phyloP scores from a whole-genome alignment of 37 sponge, comb jelly and placozoan genomes.

The Cladorhizidae sp. region DNA sequence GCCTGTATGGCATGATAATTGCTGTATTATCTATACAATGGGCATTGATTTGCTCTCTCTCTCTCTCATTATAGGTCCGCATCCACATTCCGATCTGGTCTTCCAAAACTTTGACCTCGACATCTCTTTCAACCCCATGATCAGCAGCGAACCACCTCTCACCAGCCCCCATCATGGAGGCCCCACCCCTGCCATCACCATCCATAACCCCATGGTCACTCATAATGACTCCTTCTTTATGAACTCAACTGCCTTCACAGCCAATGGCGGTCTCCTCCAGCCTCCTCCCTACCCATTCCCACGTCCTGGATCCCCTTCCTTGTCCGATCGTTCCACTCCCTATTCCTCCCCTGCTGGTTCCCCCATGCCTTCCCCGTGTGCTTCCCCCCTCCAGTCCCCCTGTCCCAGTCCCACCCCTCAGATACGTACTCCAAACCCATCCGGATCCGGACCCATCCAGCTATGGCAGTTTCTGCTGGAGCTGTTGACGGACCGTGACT shows the following conservation, averaged over 20 bases:
- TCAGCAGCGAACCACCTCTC: conserved; percentile 12
- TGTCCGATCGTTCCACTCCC: conserved; percentile 49
- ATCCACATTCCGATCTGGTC: conserved; percentile 8
- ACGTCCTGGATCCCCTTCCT: conserved; percentile 17
- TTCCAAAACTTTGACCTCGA: conserved; percentile 34
- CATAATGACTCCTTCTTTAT: neutral
- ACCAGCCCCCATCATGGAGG: conserved; percentile 25
- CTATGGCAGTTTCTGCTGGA: conserved; percentile 98
- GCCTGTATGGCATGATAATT: no score
- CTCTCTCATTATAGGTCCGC: neutral
- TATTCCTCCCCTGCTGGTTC: conserved; percentile 53
- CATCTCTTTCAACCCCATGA: conserved; percentile 9
- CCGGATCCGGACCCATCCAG: conserved; percentile 85
- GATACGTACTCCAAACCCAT: conserved; percentile 16
- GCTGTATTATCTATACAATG: no score
- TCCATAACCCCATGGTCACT: conserved; percentile 23
- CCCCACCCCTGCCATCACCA: conserved; percentile 41
- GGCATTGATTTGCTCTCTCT: neutral
- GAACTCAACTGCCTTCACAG: neutral
- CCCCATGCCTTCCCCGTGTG: conserved; percentile 56
- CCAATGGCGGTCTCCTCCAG: conserved; percentile 31
- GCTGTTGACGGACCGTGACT: conserved; percentile 85
- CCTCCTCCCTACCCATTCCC: conserved; percentile 36
- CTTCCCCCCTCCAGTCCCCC: conserved; percentile 63
- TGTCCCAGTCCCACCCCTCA: conserved; percentile 36